These are phyloP conservation scores for Magallana nippona DNA, from an alignment of 2,888 invertebrate species.

Conservation along the genomic window DNA sequence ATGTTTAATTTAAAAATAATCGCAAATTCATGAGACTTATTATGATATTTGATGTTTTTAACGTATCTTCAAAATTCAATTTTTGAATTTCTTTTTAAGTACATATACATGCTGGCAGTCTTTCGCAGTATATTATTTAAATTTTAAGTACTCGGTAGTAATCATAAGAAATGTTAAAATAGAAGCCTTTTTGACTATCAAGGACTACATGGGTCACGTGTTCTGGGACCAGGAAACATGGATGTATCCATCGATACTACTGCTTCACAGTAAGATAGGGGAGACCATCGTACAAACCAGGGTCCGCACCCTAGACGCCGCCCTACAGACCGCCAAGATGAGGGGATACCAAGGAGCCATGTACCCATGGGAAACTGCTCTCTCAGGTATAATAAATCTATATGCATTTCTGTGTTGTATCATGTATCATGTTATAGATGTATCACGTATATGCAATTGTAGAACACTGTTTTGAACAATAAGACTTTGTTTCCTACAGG, in stretches of 20 bases:
- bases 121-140: too few relatives aligned
- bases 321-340: conserved; percentile 68
- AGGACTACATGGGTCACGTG: conserved; percentile 79
- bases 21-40: too few relatives aligned
- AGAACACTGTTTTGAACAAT: too few relatives aligned
- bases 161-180: not conserved
- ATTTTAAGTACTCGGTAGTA: too few relatives aligned
- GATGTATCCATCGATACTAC: conserved; percentile 77
- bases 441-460: too few relatives aligned
- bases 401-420: too few relatives aligned
- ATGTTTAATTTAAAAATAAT: too few relatives aligned
- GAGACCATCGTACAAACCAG: conserved; percentile 71
- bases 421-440: too few relatives aligned
- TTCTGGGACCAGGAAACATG: conserved; percentile 80
- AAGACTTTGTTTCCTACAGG: conserved; percentile 43
- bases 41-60: too few relatives aligned
- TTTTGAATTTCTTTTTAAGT: too few relatives aligned
- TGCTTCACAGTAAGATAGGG: conserved; percentile 72
- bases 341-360: conserved; percentile 71
- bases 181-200: not conserved
- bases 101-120: too few relatives aligned
- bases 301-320: conserved; percentile 69
- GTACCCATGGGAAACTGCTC: conserved; percentile 79
- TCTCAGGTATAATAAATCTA: conserved; percentile 69
- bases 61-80: not conserved